These are phyloP conservation scores for Kuschelorhynchus macadamiae DNA, from an alignment of 2,888 invertebrate genomes.

Conservation along the genomic window DNA sequence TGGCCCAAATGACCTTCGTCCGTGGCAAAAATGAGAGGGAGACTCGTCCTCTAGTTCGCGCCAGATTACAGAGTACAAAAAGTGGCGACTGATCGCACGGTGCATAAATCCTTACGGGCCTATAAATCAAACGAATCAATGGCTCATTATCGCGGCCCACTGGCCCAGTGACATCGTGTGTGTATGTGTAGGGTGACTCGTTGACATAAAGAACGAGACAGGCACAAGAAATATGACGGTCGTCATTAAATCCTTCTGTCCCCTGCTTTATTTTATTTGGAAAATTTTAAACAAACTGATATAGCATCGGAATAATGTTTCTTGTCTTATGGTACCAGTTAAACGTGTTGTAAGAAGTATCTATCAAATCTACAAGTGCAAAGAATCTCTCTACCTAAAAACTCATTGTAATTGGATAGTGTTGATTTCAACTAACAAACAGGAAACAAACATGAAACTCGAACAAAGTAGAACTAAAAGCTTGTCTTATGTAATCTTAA, in stretches of 20 bases:
- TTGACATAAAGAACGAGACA: slow-evolving; percentile 18
- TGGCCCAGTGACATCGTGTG: slow-evolving; percentile 48
- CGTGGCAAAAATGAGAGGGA: slow-evolving; percentile 5
- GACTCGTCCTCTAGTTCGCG: slow-evolving; percentile 19
- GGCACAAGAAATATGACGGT: slow-evolving; percentile 29
- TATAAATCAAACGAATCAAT: slow-evolving; percentile 48
- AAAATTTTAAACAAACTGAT: neutral
- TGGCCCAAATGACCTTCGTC: neutral
- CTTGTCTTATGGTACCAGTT: neutral
- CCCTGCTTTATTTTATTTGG: slow-evolving; percentile 7
- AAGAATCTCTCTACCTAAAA: too few species aligned
- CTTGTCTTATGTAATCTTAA: too few species aligned
- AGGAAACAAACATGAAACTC: too few species aligned
- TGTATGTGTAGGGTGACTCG: slow-evolving; percentile 37
- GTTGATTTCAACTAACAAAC: too few species aligned
- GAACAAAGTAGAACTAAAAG: too few species aligned
- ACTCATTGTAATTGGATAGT: too few species aligned
- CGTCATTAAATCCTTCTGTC: slow-evolving; percentile 24
- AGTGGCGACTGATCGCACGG: slow-evolving; percentile 31
- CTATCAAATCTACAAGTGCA: too few species aligned
- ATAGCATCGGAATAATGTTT: neutral
- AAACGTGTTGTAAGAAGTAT: too few species aligned
- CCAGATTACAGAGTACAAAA: slow-evolving; percentile 35
- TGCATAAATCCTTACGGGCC: slow-evolving; percentile 40
- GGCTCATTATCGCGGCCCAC: slow-evolving; percentile 48